These are phyloP conservation scores for Rhyacophila evoluta DNA, from an alignment of 2,888 invertebrate species.

Conservation along the genomic window DNA sequence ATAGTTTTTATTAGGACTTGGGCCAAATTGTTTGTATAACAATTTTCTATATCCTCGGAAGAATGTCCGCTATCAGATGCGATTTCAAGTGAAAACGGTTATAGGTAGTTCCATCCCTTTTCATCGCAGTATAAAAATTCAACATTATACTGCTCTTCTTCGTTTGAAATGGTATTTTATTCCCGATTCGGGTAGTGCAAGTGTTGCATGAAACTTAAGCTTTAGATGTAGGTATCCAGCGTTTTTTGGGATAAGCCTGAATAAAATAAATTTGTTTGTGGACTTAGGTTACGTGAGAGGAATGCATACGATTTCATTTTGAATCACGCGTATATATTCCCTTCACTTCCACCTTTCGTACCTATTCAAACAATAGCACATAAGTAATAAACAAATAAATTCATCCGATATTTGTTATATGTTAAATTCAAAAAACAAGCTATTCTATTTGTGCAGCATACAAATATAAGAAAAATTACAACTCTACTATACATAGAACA, in stretches of 20 bases:
- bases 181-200: constrained; percentile 28
- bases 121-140: constrained; percentile 7
- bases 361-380: too few relatives aligned
- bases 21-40: background rate
- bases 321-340: too few relatives aligned
- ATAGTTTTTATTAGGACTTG: background rate
- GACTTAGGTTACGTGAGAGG: constrained; percentile 40
- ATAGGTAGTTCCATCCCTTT: constrained; percentile 14
- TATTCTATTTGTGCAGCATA: too few relatives aligned
- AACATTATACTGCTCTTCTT: background rate
- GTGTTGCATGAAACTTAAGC: constrained; percentile 16
- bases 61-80: constrained; percentile 7
- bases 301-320: constrained; percentile 37
- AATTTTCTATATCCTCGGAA: background rate
- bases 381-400: too few relatives aligned
- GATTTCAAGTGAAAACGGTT: constrained; percentile 20
- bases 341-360: too few relatives aligned
- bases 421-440: too few relatives aligned
- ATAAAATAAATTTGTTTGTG: constrained; percentile 41
- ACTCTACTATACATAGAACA: too few relatives aligned
- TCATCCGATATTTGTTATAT: too few relatives aligned
- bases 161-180: constrained; percentile 35
- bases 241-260: constrained; percentile 31
- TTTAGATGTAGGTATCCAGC: constrained; percentile 30
- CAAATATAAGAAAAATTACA: too few relatives aligned